Conservation (phyloP, 2,113 vertebrate species). For the Ploceus nigricollis region DNA sequence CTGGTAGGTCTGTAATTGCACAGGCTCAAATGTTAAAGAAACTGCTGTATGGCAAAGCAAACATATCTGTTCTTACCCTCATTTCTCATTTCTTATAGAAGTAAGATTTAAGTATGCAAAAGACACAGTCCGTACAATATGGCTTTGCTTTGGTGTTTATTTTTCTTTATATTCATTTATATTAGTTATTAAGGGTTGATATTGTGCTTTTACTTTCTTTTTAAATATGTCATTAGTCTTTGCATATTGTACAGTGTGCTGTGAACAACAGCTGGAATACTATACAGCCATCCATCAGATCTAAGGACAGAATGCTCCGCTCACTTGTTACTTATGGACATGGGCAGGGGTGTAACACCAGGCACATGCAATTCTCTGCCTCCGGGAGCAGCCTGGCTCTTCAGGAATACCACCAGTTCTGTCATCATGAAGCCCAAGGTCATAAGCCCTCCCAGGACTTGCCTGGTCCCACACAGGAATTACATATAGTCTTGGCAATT, state of each 20-base stretch:
- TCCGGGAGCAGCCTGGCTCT: neutral
- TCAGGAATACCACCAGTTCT: neutral
- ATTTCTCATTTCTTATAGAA: neutral
- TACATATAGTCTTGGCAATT: neutral
- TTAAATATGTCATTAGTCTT: neutral
- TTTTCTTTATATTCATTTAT: neutral
- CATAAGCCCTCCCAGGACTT: neutral
- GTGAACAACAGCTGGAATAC: neutral
- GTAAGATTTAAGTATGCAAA: neutral
- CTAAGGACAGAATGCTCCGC: neutral
- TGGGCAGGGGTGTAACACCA: neutral
- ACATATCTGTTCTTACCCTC: neutral
- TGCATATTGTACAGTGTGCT: neutral
- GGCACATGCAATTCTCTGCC: neutral
- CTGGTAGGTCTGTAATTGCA: neutral
- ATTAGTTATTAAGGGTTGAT: neutral
- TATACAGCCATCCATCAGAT: neutral
- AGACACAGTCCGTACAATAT: neutral
- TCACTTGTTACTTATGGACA: neutral
- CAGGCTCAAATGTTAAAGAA: neutral
- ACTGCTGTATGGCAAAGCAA: neutral
- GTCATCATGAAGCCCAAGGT: neutral
- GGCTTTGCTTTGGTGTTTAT: neutral
- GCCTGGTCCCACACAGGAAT: neutral
- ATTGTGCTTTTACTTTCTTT: neutral